A percentile compares a stretch with the other conserved stretches of the same genome.
phyloP scores from a whole-genome alignment of 1,140 invertebrate genomes.

The Brachionus paranguensis region DNA sequence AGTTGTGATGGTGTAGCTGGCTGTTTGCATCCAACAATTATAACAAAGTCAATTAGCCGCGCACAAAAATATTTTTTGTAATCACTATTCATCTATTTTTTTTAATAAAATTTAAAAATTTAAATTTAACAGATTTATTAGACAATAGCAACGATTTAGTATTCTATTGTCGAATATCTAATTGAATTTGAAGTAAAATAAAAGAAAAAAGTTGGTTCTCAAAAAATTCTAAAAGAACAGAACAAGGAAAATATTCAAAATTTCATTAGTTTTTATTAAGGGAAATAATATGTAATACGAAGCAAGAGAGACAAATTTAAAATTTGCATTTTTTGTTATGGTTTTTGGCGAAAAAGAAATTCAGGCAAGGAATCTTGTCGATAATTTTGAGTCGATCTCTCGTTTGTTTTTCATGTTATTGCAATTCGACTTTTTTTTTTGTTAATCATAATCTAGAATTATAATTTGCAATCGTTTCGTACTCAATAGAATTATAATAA shows the following conservation, averaged over 20 bases:
- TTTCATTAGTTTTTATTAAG: not conserved
- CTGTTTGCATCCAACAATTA: constrained; percentile 81
- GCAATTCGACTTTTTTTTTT: not conserved
- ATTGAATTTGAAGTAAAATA: not conserved
- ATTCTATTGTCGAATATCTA: not conserved
- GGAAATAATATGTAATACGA: not conserved
- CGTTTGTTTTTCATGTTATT: not conserved
- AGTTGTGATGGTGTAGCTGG: constrained; percentile 48
- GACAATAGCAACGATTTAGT: not conserved
- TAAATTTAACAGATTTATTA: not conserved
- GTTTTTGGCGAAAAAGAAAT: not conserved
- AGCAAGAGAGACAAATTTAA: not conserved
- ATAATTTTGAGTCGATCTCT: constrained; percentile 4
- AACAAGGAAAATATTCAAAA: not conserved
- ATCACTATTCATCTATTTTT: constrained; percentile 34
- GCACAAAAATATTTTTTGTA: constrained; percentile 58
- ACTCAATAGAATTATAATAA: constrained; percentile 10
- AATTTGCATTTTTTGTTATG: not conserved
- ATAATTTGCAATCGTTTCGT: not conserved
- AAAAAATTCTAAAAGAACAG: not conserved
- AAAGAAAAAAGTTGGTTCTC: not conserved
- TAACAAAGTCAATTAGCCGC: constrained; percentile 77
- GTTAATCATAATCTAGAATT: constrained; percentile 11
- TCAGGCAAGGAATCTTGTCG: not conserved
- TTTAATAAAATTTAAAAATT: not conserved